Conservation (phyloP, 2,113 vertebrate genomes). For the Heterotis niloticus region DNA sequence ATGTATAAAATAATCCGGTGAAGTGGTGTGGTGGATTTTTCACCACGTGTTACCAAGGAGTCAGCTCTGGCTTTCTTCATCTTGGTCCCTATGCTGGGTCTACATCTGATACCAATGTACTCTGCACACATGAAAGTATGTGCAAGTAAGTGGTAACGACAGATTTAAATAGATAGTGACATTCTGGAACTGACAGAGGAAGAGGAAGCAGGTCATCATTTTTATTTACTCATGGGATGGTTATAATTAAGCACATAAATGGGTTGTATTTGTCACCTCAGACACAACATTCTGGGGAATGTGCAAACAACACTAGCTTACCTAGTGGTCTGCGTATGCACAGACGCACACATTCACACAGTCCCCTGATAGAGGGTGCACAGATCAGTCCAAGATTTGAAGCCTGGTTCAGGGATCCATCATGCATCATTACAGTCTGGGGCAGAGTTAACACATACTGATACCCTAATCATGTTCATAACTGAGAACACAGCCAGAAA, state of each 20-base stretch:
- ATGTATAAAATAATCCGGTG: too few relatives aligned
- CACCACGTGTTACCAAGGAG: background rate
- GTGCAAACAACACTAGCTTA: background rate
- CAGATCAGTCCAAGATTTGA: background rate
- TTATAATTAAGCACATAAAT: background rate
- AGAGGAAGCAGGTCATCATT: background rate
- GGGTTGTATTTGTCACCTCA: background rate
- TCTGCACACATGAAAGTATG: too few relatives aligned
- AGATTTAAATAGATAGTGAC: too few relatives aligned
- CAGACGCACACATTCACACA: background rate
- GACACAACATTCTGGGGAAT: constrained; percentile 17
- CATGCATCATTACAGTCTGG: constrained; percentile 20
- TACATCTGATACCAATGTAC: too few relatives aligned
- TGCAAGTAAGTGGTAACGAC: too few relatives aligned
- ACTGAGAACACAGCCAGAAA: constrained; percentile 21
- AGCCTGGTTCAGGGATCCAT: constrained; percentile 11
- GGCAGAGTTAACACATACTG: constrained; percentile 23
- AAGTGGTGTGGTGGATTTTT: too few relatives aligned
- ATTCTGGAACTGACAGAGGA: background rate
- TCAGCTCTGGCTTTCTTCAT: background rate
- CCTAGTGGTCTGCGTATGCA: background rate
- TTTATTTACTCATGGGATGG: background rate
- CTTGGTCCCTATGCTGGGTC: too few relatives aligned
- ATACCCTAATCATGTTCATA: constrained; percentile 32
- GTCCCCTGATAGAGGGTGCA: background rate